Evolutionary conservation across 2,113 vertebrate genomes (phyloP).

Genomic region (Ptyas mucosa): DNA sequence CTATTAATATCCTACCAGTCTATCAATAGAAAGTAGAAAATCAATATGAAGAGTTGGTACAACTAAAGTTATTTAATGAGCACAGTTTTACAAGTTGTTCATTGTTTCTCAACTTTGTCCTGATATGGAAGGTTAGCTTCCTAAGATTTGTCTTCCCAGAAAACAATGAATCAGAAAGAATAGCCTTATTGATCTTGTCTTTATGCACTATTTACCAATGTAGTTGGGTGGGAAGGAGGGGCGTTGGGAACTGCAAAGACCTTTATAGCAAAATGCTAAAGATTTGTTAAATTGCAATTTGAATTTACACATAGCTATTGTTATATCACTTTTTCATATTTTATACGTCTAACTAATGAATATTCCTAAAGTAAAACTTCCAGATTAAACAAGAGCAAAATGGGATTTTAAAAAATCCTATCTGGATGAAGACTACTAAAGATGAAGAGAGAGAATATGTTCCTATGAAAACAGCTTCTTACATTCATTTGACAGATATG

Average conservation of each 20-base stretch:
- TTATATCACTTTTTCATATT: neutral
- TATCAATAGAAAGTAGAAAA: neutral
- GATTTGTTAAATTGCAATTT: neutral
- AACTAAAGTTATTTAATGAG: neutral
- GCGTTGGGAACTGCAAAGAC: neutral
- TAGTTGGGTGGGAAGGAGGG: neutral
- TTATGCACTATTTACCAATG: neutral
- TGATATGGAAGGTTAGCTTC: neutral
- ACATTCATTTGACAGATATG: neutral
- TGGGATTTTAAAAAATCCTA: neutral
- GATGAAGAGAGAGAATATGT: too few species aligned
- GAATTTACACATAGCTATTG: neutral
- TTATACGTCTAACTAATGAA: neutral
- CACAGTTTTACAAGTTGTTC: neutral
- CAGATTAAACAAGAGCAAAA: neutral
- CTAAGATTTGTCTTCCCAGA: neutral
- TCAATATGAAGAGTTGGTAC: neutral
- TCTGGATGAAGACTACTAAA: neutral
- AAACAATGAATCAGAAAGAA: neutral
- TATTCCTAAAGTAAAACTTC: slow-evolving; percentile 8
- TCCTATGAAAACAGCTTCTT: neutral
- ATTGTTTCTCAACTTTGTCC: neutral
- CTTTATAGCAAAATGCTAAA: neutral
- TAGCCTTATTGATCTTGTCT: neutral
- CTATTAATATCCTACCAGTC: neutral